Percentiles rank a stretch among this genome's conserved stretches.
phyloP scores from a whole-genome alignment of 2,113 vertebrate genomes.

The Lucifuga dentata region DNA sequence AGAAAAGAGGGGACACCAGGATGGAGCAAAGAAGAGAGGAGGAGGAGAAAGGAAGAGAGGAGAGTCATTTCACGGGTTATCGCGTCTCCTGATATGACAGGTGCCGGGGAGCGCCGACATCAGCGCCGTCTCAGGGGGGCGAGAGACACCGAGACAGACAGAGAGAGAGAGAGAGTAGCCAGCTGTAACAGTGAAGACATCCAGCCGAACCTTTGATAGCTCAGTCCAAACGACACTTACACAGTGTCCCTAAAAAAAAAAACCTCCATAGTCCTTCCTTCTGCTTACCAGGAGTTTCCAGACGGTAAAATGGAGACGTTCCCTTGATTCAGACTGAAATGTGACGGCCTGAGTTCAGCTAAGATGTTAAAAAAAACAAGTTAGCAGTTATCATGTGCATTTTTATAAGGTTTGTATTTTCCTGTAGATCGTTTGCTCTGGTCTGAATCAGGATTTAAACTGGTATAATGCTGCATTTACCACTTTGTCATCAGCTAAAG shows the following conservation, averaged over 20 bases:
- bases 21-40: conserved; percentile 53
- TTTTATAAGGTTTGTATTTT: no score
- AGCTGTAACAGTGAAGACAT: conserved; percentile 23
- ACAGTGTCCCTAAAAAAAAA: background rate
- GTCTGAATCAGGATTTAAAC: no score
- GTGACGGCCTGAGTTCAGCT: no score
- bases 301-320: conserved; percentile 12
- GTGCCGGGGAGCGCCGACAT: conserved; percentile 68
- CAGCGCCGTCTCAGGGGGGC: conserved; percentile 36
- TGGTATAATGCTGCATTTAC: no score
- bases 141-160: conserved; percentile 24
- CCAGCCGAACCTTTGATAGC: conserved; percentile 31
- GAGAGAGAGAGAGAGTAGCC: conserved; percentile 26
- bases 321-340: background rate
- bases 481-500: no score
- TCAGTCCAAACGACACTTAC: background rate
- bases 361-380: no score
- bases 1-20: conserved; percentile 34
- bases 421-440: no score
- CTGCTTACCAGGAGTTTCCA: background rate
- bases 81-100: conserved; percentile 76
- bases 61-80: conserved; percentile 81
- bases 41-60: conserved; percentile 54
- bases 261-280: background rate
- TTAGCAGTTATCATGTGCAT: no score